phyloP scores from a whole-genome alignment of 2,113 vertebrate genomes.

The Piaya cayana region DNA sequence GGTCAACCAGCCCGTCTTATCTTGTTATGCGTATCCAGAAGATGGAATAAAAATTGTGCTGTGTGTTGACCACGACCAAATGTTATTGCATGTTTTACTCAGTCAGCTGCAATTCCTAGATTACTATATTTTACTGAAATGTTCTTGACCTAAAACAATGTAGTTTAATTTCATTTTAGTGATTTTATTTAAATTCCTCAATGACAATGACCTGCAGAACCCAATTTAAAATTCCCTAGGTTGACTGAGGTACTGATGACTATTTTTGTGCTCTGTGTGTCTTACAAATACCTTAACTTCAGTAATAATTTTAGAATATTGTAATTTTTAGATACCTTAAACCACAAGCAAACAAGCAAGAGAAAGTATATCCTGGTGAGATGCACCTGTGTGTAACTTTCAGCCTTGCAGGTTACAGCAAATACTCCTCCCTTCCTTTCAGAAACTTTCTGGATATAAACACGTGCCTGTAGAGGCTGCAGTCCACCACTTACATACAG shows the following conservation, averaged over 20 bases:
- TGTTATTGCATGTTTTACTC: background rate
- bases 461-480: background rate
- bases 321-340: background rate
- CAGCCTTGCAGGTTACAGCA: background rate
- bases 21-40: background rate
- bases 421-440: background rate
- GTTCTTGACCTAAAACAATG: background rate
- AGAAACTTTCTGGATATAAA: background rate
- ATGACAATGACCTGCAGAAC: background rate
- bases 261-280: background rate
- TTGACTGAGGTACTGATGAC: background rate
- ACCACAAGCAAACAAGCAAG: background rate
- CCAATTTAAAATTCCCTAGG: background rate
- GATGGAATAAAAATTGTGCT: background rate
- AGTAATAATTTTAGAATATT: background rate
- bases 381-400: background rate
- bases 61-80: background rate
- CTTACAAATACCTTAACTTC: background rate
- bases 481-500: accelerated
- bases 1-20: background rate
- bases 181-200: background rate
- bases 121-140: background rate
- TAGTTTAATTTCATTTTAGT: background rate
- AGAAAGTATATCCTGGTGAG: background rate
- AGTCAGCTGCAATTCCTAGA: background rate